Percentiles rank a stretch among this genome's conserved stretches.
Evolutionary conservation across 2,888 invertebrate species (phyloP).

Genomic region (Sussaba pulchella): DNA sequence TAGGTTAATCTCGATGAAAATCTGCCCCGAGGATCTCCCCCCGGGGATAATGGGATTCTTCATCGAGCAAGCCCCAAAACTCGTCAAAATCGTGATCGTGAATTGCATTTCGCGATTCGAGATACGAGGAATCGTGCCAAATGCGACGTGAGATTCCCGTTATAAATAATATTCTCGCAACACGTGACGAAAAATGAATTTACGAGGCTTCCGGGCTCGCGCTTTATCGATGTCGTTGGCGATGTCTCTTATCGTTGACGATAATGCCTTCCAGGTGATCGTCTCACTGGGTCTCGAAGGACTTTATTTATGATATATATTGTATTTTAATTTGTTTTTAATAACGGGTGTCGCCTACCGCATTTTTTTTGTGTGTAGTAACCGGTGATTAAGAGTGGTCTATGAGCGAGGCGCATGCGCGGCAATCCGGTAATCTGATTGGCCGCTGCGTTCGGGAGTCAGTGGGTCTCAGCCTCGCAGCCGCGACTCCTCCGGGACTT

Average conservation of each 20-base stretch:
- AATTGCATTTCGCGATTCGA: slow-evolving; percentile 43
- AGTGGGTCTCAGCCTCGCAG: too few relatives aligned
- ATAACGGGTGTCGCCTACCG: too few relatives aligned
- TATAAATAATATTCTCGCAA: slow-evolving; percentile 17
- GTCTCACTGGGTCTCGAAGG: neutral
- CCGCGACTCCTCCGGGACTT: too few relatives aligned
- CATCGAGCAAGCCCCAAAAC: slow-evolving; percentile 49
- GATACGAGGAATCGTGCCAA: neutral
- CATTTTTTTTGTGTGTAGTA: too few relatives aligned
- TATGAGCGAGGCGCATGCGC: too few relatives aligned
- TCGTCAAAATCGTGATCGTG: slow-evolving; percentile 25
- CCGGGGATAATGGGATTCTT: slow-evolving; percentile 64
- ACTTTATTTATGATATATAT: too few relatives aligned
- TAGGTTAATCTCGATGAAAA: slow-evolving; percentile 73
- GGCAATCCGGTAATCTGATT: too few relatives aligned
- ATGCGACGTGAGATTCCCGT: neutral
- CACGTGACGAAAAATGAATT: slow-evolving; percentile 13
- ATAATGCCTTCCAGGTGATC: neutral
- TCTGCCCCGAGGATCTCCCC: slow-evolving; percentile 65
- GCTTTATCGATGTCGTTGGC: slow-evolving; percentile 51
- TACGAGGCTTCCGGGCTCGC: slow-evolving; percentile 49
- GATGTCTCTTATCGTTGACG: slow-evolving; percentile 19
- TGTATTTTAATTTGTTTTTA: too few relatives aligned
- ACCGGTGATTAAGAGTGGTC: too few relatives aligned
- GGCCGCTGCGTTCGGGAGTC: too few relatives aligned